Conservation (phyloP, 2,888 invertebrate species). For the Slavum lentiscoides region DNA sequence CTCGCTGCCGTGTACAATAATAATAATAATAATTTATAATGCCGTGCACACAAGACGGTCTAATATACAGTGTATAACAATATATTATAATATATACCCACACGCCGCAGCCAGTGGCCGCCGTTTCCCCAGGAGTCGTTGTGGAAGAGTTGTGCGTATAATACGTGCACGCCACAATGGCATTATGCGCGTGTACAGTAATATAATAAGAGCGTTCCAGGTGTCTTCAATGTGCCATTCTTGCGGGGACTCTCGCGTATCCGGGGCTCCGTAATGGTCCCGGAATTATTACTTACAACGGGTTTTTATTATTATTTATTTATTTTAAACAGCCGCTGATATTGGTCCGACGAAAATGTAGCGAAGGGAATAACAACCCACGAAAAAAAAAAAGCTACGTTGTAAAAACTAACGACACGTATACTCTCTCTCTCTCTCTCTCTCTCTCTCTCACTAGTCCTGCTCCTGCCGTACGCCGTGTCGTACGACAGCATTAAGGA, state of each 20-base stretch:
- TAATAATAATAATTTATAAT: conserved; percentile 1
- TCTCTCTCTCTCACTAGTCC: not conserved
- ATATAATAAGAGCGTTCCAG: conserved; percentile 31
- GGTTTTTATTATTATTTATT: conserved; percentile 41
- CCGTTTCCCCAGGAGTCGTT: conserved; percentile 1
- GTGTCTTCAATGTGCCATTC: conserved; percentile 53
- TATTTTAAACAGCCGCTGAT: conserved; percentile 49
- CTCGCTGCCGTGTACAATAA: not conserved
- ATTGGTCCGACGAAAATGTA: conserved; percentile 11
- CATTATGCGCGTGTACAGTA: conserved; percentile 1
- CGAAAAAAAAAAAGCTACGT: not conserved
- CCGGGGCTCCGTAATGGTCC: conserved; percentile 37
- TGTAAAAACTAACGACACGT: conserved; percentile 40
- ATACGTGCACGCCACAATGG: conserved; percentile 23
- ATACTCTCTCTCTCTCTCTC: not conserved
- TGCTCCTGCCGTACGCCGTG: no score
- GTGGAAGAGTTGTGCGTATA: conserved; percentile 38
- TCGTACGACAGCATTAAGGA: conserved; percentile 3
- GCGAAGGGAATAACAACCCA: not conserved
- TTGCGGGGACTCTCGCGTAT: conserved; percentile 32
- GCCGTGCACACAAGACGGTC: conserved; percentile 10
- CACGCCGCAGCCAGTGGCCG: not conserved
- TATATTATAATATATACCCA: conserved; percentile 15
- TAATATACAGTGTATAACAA: conserved; percentile 2
- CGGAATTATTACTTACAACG: conserved; percentile 43